Base-by-base conservation (phyloP, 2,888 invertebrate genomes). In the Chrysolina haemoptera region DNA sequence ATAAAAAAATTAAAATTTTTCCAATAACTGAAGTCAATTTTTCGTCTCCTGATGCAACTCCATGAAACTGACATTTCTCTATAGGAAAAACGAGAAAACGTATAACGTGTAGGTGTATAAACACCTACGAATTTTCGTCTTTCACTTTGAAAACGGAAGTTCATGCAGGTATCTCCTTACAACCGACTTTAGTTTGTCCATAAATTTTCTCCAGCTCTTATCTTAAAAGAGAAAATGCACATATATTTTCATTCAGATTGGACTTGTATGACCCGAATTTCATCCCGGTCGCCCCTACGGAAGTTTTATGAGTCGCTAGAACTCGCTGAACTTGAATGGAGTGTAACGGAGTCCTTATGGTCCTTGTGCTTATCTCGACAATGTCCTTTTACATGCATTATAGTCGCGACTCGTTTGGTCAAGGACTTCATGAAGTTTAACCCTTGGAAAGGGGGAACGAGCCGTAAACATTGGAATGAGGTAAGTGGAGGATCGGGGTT, bases 351-450 rank as follows among this genome's bases (percentile, higher is more conserved):
- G 55, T 70, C 70, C 65, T 70, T 50, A 43, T 70, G 27, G 27
- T 53, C 27, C 53, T 35, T 10, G 65, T 59, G 55, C 70, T 64
- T 70, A 70, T 70, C 70, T 70, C 65, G 59, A 70, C 64, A 70
- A 65, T 65, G 55, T 62, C 70, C 70, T 65, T 65, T 70, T 55
- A 70, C 70, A 70, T 70, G 55, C 70, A 59, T 70, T 65, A 65
- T 16, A 35, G 43, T 41, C 70, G 59, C 55, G 59, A 67, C 67
- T 40, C 16, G 53, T 35, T 64, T 40, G 73, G 73, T 73, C 68
- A 73, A 68, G 73, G 55, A 55, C 55, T 73, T 72, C 68, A 68
- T 73, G 64, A 68, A 68, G 46, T 68, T 62, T 68, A 59, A 53
- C 11, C 16, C n/a, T 14, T n/a, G 59, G 10, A 59, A 59, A 20